Conservation (phyloP, 1,140 invertebrate genomes). For the Bombus terrestris region DNA sequence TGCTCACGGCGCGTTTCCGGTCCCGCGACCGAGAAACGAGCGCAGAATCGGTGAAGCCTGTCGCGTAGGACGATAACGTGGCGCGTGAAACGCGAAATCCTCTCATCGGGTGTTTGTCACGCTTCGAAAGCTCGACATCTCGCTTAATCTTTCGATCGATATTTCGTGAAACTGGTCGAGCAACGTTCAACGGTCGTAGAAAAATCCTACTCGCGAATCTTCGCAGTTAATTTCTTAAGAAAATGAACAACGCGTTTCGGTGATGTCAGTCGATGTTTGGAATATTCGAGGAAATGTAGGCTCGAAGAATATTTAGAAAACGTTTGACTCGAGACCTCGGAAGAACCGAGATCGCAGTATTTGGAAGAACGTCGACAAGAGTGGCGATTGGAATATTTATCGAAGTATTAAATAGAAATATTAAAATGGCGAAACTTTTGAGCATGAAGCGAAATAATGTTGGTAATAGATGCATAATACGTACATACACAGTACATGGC, state of each 20-base stretch:
- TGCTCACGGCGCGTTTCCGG: constrained; percentile 31
- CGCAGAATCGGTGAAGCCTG: not conserved
- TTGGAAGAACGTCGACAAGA: not conserved
- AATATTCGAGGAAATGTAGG: not conserved
- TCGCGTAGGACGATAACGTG: not conserved
- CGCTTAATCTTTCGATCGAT: not conserved
- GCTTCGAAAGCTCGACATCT: not conserved
- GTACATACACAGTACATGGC: too few species aligned
- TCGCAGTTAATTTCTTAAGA: too few species aligned
- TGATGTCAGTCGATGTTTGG: too few species aligned
- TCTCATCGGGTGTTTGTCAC: not conserved
- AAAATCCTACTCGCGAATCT: too few species aligned
- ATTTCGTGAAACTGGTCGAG: too few species aligned
- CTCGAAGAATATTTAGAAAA: not conserved
- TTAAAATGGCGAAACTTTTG: too few species aligned
- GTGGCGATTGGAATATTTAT: not conserved
- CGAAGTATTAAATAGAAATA: not conserved
- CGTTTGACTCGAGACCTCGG: not conserved
- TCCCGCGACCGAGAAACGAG: constrained; percentile 15
- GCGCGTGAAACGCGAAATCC: not conserved
- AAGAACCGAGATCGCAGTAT: not conserved
- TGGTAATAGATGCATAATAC: not conserved
- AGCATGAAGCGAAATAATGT: not conserved
- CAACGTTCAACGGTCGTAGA: too few species aligned
- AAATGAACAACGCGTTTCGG: too few species aligned